These are phyloP conservation scores for Nipponia nippon DNA, from an alignment of 2,113 vertebrate genomes.

Conservation along the genomic window DNA sequence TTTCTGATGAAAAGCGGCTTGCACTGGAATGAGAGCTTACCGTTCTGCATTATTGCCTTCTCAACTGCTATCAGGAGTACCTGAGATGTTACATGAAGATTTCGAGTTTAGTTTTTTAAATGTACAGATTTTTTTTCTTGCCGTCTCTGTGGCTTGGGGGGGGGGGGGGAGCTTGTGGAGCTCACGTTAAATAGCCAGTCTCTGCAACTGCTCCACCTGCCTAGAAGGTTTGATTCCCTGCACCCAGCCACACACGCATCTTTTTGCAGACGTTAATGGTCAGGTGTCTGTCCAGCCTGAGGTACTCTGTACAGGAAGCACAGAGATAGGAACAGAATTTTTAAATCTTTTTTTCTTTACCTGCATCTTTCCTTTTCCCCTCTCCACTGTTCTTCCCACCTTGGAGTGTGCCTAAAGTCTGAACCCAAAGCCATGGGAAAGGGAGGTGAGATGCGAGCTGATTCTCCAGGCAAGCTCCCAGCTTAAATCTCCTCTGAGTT, in stretches of 20 bases:
- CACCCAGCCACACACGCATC: rapidly evolving
- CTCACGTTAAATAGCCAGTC: neutral
- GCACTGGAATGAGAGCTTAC: neutral
- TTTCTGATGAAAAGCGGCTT: neutral
- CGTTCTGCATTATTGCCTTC: neutral
- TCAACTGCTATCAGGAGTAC: neutral
- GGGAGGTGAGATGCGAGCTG: neutral
- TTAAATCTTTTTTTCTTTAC: neutral
- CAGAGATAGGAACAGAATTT: neutral
- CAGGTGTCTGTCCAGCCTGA: neutral
- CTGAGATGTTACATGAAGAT: neutral
- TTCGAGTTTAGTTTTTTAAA: neutral
- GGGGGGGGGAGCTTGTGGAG: neutral
- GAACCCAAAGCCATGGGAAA: neutral
- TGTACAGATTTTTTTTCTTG: neutral
- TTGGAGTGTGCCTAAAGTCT: neutral
- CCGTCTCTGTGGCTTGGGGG: neutral
- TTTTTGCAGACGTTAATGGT: neutral
- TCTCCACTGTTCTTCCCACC: neutral
- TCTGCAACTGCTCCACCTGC: neutral
- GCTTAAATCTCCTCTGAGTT: neutral
- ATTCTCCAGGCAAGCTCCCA: neutral
- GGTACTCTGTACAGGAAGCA: neutral
- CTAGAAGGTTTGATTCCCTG: neutral
- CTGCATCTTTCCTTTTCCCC: neutral